A percentile compares a stretch with the other conserved stretches of the same genome.
Conservation (phyloP, 92 coral and sea anemone species). For the Blastomussa wellsi region DNA sequence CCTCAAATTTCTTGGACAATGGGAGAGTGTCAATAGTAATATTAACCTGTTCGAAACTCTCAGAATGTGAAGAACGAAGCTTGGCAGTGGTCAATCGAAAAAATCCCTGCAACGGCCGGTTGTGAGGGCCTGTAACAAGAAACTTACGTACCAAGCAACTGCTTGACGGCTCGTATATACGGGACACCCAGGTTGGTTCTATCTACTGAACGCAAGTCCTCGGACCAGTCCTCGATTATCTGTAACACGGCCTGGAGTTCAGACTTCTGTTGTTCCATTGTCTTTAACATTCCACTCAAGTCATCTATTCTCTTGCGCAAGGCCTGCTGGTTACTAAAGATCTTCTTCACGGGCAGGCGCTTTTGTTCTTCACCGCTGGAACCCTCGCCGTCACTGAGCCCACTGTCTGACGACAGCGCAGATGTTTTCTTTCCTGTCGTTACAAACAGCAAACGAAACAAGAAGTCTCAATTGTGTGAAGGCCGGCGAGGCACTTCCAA, state of each 20-base stretch:
- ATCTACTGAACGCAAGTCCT: conserved; percentile 70
- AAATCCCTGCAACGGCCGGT: not conserved
- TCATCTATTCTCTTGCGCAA: conserved; percentile 72
- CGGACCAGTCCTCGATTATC: conserved; percentile 71
- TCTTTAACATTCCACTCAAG: conserved; percentile 72
- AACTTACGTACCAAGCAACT: conserved; percentile 69
- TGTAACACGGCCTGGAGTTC: conserved; percentile 71
- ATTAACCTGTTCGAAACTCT: not conserved
- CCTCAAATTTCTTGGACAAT: no score
- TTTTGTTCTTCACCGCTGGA: conserved; percentile 73
- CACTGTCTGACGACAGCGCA: conserved; percentile 46
- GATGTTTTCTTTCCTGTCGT: conserved; percentile 20
- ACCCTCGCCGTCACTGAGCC: conserved; percentile 63
- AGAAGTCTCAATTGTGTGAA: not conserved
- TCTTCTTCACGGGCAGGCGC: conserved; percentile 83
- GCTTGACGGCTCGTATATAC: conserved; percentile 78
- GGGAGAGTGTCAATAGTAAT: no score
- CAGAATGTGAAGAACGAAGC: not conserved
- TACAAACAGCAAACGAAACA: not conserved
- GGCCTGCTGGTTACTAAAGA: conserved; percentile 70
- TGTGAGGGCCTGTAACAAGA: not conserved
- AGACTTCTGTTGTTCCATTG: conserved; percentile 75
- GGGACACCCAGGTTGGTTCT: conserved; percentile 95
- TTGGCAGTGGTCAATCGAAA: not conserved
- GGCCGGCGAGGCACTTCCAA: not conserved